Evolutionary conservation across 2,797 vertebrate species (phyloP), one percentile per base, ranked within the genome.

Genomic region (Eremophila alpestris): DNA sequence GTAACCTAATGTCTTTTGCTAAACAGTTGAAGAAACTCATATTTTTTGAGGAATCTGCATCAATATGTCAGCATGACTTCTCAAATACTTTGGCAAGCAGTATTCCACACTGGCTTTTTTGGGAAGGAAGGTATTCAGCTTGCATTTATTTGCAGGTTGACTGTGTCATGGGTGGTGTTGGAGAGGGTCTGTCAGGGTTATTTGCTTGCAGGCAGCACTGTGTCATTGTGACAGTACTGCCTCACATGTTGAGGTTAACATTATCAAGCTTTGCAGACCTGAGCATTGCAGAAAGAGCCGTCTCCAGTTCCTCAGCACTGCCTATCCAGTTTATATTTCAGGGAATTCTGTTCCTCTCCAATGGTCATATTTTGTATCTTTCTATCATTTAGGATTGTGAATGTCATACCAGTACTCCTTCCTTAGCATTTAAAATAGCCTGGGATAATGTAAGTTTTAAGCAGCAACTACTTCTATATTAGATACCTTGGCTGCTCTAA

Each of bases 61-160:
- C 13, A 36, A 2, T 43, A 24, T 2, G 13, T 89, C 62, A 75
- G 7, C 48, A 18, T 46, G 45, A 41, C 30, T 89, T 89, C n/a
- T 76, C 51, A 67, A 76, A 62, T 43, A 49, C 40, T 87, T 86
- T 27, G 51, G 27, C 13, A 40, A 83, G 36, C 58, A 46, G 10
- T 30, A 41, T 45, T 91, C 30, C 62, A 46, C 65, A 51, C 17
- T 48, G 58, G 7, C 5, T 74, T 80, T 70, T 40, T 83, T 56
- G 76, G 60, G 48, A 36, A 74, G 69, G 36, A 40, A 60, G 16
- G 73, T 23, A 67, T 26, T 80, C 81, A 89, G 2, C 41, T 83
- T 92, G n/a, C n/a, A 75, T 92, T 83, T 74, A 29, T 89, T 77
- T 83, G 41, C 87, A 89, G 84, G 36, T 40, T 74, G 83, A 10